Evolutionary conservation across 2,888 invertebrate species (phyloP).

Genomic region (Mystacides longicornis): DNA sequence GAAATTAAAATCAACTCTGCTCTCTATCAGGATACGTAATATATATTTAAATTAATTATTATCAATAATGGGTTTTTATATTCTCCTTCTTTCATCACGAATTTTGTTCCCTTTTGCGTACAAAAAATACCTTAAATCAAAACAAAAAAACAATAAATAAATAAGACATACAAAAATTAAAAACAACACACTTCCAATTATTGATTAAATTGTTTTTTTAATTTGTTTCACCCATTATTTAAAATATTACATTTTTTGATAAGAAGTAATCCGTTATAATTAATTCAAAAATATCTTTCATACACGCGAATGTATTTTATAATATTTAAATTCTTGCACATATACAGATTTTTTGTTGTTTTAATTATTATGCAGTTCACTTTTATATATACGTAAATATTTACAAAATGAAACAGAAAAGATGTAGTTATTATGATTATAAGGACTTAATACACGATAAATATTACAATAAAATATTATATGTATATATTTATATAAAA

Average conservation of each 20-base stretch:
- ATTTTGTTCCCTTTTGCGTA: conserved; percentile 8
- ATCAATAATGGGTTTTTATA: no score
- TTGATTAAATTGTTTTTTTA: neutral
- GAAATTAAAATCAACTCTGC: no score
- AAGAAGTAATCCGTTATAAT: conserved; percentile 22
- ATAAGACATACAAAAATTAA: conserved; percentile 9
- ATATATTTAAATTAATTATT: no score
- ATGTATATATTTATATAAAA: conserved; percentile 9
- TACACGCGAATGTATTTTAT: conserved; percentile 15
- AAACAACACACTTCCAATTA: conserved; percentile 1
- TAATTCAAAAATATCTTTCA: conserved; percentile 26
- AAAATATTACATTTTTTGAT: conserved; percentile 9
- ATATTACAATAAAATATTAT: conserved; percentile 13
- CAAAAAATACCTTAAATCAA: neutral
- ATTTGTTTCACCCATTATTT: neutral
- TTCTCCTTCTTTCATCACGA: no score
- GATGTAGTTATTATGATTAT: conserved; percentile 5
- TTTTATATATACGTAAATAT: neutral
- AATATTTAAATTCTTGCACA: conserved; percentile 19
- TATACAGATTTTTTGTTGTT: neutral
- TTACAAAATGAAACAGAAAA: conserved; percentile 9
- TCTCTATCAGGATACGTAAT: no score
- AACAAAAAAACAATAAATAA: conserved; percentile 7
- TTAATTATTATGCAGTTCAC: neutral
- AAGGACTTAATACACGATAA: conserved; percentile 7